A percentile compares a stretch with the other conserved stretches of the same genome.
Conservation (phyloP, 2,888 invertebrate genomes). For the Zaprionus lineosus region DNA sequence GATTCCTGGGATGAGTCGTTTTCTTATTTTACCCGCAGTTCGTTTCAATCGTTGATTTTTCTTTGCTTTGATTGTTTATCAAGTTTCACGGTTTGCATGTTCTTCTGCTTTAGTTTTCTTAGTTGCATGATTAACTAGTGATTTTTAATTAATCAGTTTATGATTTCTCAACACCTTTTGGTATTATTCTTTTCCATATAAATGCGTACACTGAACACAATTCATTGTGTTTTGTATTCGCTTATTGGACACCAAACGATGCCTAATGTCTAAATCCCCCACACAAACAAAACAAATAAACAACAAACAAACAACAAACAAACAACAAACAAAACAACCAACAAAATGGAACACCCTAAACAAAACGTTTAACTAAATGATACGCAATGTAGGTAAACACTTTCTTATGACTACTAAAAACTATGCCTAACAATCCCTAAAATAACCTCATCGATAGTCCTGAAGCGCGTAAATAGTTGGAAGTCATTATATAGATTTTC, state of each 20-base stretch:
- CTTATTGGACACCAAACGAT: slow-evolving; percentile 27
- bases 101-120: slow-evolving; percentile 24
- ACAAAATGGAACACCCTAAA: slow-evolving; percentile 34
- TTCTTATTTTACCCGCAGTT: too few species aligned
- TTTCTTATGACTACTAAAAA: slow-evolving; percentile 43
- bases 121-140: slow-evolving; percentile 25
- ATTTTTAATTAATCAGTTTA: slow-evolving; percentile 45
- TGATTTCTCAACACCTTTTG: slow-evolving; percentile 38
- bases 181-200: slow-evolving; percentile 30
- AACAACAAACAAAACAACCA: slow-evolving; percentile 23
- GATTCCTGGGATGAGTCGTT: too few species aligned
- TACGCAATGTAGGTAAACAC: slow-evolving; percentile 69
- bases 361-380: slow-evolving; percentile 30
- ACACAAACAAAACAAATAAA: slow-evolving; percentile 16
- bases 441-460: too few species aligned
- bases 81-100: slow-evolving; percentile 21
- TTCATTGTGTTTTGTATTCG: slow-evolving; percentile 46
- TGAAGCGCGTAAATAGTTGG: slow-evolving; percentile 40
- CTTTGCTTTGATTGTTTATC: neutral
- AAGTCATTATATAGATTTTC: too few species aligned
- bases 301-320: slow-evolving; percentile 28
- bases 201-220: slow-evolving; percentile 29
- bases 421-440: too few species aligned
- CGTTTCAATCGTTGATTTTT: too few species aligned
- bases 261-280: slow-evolving; percentile 32